Percentiles rank a stretch among this genome's conserved stretches.
Evolutionary conservation across 2,113 vertebrate species (phyloP).

Genomic region (Gymnocephalus cernua): DNA sequence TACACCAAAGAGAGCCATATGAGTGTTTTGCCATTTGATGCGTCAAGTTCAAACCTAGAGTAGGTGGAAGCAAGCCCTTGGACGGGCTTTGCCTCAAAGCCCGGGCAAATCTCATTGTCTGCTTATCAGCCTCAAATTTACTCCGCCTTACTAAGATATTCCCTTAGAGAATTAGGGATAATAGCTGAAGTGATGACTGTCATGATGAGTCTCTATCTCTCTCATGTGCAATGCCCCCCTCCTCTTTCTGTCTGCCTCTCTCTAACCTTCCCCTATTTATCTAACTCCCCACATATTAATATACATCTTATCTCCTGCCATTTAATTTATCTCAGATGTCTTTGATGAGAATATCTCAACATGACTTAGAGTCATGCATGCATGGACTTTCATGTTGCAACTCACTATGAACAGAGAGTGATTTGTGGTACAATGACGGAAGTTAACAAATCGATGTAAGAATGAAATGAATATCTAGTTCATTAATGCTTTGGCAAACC

Average conservation of each 20-base stretch:
- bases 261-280: constrained; percentile 56
- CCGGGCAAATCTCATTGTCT: constrained; percentile 70
- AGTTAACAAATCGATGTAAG: constrained; percentile 20
- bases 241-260: background rate
- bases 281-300: constrained; percentile 64
- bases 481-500: constrained; percentile 66
- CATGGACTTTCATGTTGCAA: constrained; percentile 53
- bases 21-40: constrained; percentile 47
- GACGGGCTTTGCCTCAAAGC: constrained; percentile 70
- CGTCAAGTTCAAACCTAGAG: constrained; percentile 48
- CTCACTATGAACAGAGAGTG: constrained; percentile 41
- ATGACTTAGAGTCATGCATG: constrained; percentile 20
- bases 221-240: constrained; percentile 48
- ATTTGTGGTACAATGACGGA: constrained; percentile 32
- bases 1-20: constrained; percentile 7
- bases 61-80: constrained; percentile 68
- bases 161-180: constrained; percentile 77
- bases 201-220: constrained; percentile 73
- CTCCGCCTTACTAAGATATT: constrained; percentile 73
- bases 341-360: constrained; percentile 54
- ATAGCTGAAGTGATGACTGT: constrained; percentile 77
- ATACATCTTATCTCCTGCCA: constrained; percentile 70
- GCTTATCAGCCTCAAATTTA: constrained; percentile 73
- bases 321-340: constrained; percentile 57
- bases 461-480: constrained; percentile 56